phyloP scores from a whole-genome alignment of 37 sponge, comb jelly and placozoan species.

The Agelas oroides region DNA sequence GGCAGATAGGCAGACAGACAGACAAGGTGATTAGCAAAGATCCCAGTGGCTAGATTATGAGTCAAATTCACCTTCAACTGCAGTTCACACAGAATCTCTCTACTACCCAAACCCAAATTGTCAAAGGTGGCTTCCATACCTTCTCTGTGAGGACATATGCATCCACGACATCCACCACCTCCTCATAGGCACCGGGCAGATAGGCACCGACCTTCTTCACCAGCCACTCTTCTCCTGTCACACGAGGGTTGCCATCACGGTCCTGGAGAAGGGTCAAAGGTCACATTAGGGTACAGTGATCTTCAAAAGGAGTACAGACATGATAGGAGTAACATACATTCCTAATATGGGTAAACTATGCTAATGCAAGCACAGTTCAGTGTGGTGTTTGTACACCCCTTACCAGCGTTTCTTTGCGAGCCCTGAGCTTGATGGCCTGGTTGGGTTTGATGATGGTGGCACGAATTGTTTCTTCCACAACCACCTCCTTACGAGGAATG shows the following conservation, averaged over 20 bases:
- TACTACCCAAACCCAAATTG: too few species aligned
- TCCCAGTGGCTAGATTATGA: too few species aligned
- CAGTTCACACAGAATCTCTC: neutral
- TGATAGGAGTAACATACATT: too few species aligned
- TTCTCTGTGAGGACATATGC: slow-evolving; percentile 99
- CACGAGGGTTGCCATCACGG: slow-evolving; percentile 87
- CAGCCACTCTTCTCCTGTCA: slow-evolving; percentile 99
- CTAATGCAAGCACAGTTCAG: too few species aligned
- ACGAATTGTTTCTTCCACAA: slow-evolving; percentile 94
- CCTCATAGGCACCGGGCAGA: slow-evolving; percentile 99
- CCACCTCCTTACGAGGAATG: slow-evolving; percentile 97
- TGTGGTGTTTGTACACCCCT: neutral
- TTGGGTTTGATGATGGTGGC: slow-evolving; percentile 98
- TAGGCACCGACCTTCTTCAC: slow-evolving; percentile 98
- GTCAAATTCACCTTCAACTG: too few species aligned
- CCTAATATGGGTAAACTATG: too few species aligned
- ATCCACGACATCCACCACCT: slow-evolving; percentile 93
- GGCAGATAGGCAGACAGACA: too few species aligned
- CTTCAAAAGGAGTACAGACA: too few species aligned
- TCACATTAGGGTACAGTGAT: too few species aligned
- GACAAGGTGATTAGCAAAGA: too few species aligned
- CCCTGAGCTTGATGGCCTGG: slow-evolving; percentile 96
- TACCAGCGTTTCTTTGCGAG: slow-evolving; percentile 94
- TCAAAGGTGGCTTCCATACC: too few species aligned
- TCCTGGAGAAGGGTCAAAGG: slow-evolving; percentile 57